phyloP scores from a whole-genome alignment of 2,797 vertebrate species.

The Myoxocephalus aenaeus region DNA sequence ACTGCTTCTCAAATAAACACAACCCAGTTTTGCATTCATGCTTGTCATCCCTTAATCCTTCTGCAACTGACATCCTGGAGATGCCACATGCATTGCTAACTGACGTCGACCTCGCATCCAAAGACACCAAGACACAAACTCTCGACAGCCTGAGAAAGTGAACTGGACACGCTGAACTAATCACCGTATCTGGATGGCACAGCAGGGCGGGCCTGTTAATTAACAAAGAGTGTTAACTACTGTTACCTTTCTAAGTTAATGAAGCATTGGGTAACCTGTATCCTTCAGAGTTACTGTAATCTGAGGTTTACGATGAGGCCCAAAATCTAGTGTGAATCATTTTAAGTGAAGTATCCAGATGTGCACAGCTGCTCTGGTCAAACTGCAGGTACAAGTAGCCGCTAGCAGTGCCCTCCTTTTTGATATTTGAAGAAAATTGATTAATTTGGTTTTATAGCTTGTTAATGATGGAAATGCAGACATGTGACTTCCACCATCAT shows the following conservation, averaged over 20 bases:
- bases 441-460: too few species aligned
- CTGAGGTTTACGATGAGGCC: conserved; percentile 53
- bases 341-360: conserved; percentile 38
- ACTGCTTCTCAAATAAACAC: conserved; percentile 52
- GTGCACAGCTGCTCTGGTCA: conserved; percentile 32
- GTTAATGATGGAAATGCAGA: too few species aligned
- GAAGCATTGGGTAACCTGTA: conserved; percentile 48
- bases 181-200: conserved; percentile 30
- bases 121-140: not conserved
- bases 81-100: not conserved
- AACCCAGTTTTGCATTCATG: conserved; percentile 51
- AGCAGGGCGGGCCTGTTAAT: conserved; percentile 27
- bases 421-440: not conserved
- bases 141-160: conserved; percentile 12
- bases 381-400: not conserved
- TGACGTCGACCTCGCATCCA: not conserved
- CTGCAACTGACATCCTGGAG: conserved; percentile 34
- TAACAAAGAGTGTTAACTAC: conserved; percentile 54
- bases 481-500: too few species aligned
- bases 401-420: not conserved
- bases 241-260: conserved; percentile 50
- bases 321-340: conserved; percentile 39
- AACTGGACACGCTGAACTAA: conserved; percentile 34
- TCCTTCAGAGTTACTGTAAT: conserved; percentile 57
- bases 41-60: conserved; percentile 57